Conservation (phyloP, 23 tunicate species). For the Halocynthia roretzi region DNA sequence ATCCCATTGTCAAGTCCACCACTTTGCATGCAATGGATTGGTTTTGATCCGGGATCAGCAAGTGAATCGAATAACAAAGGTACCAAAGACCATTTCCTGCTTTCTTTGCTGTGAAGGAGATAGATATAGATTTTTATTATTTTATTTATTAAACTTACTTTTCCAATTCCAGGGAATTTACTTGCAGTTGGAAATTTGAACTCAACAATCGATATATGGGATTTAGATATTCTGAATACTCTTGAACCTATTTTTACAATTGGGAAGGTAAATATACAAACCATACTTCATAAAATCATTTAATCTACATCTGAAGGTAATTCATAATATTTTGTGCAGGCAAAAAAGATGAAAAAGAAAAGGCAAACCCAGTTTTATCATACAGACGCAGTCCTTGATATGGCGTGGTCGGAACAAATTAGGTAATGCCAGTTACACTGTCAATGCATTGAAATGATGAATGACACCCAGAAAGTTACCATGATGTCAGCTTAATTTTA, state of each 20-base stretch:
- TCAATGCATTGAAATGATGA: no score
- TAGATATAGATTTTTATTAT: neutral
- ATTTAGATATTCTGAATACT: conserved; percentile 66
- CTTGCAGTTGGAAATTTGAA: conserved; percentile 85
- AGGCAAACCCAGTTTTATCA: conserved; percentile 43
- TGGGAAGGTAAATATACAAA: conserved; percentile 23
- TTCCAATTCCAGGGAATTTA: conserved; percentile 52
- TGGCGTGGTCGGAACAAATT: conserved; percentile 44
- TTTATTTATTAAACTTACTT: neutral
- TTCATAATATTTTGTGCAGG: neutral
- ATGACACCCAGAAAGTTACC: no score
- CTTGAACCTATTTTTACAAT: conserved; percentile 62
- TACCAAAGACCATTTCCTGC: neutral
- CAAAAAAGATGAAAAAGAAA: neutral
- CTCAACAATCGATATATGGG: conserved; percentile 74
- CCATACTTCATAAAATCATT: neutral
- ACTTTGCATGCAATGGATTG: conserved; percentile 85
- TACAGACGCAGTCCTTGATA: conserved; percentile 72
- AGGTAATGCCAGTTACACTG: no score
- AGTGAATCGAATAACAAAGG: neutral
- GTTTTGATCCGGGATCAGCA: conserved; percentile 42
- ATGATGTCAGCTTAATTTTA: no score
- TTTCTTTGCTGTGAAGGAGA: neutral
- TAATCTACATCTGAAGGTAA: neutral
- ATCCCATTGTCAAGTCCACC: conserved; percentile 66